Evolutionary conservation across 2,113 vertebrate species (phyloP), one percentile per base, ranked within the genome.

Genomic region (Bujurquina vittata): DNA sequence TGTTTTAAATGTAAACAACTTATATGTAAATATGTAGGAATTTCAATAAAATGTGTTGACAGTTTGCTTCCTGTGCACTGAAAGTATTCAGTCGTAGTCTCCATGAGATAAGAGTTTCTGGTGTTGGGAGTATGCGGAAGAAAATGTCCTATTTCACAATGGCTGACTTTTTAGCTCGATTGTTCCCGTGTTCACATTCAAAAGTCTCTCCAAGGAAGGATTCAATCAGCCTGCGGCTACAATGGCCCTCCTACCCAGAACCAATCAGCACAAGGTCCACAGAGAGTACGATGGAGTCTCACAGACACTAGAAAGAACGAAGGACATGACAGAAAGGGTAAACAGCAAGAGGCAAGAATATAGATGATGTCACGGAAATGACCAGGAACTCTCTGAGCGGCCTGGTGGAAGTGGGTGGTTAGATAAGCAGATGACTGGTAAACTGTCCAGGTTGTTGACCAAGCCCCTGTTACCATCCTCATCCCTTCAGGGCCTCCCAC

Each of bases 161-260:
- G 54, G 40, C 75, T 62, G 59, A 37, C 17, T 75, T 75, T 40
- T 43, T 40, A 40, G 59, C 63, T 72, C 46, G 73, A 74, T 85
- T 83, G 75, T 61, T 82, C 35, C 31, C 33, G 4, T 60, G 72
- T 80, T 87, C 69, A 57, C 40, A 52, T 81, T 85, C 56, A 81
- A 23, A 59, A 67, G 65, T 69, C 18, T 83, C 76, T 86, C 37
- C 58, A 40, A 75, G 72, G 43, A 72, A 74, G 59, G 26, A 49
- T 69, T 80, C 61, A 80, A 76, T 69, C 77, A 80, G 49, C 80
- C 80, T 1, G 49, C 54, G n/a, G 90, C 81, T 35, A 57, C 55
- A 80, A n/a, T 56, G 63, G 7, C 23, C 31, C 63, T 20, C 31
- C 20, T 33, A 31, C 26, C 65, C 26, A 52, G 54, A 31, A 33